These are phyloP conservation scores for Petrocephalus microphthalmus DNA, from an alignment of 2,113 vertebrate genomes.

Conservation along the genomic window DNA sequence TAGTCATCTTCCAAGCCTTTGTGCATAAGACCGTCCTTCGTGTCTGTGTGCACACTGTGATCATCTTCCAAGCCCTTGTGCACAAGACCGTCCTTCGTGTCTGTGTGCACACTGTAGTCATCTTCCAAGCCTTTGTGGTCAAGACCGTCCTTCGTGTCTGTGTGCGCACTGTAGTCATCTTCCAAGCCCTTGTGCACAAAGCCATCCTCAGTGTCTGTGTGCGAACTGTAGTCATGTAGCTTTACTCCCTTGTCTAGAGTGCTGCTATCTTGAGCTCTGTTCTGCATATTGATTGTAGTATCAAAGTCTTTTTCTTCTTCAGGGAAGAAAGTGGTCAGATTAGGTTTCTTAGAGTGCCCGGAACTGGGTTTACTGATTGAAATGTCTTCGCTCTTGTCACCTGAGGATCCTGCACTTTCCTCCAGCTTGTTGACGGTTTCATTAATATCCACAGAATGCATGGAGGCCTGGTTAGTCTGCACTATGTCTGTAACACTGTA, in stretches of 20 bases:
- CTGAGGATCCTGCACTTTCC: constrained; percentile 76
- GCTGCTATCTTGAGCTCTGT: constrained; percentile 55
- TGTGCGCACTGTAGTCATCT: no score
- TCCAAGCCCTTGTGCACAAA: constrained; percentile 64
- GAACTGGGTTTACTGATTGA: constrained; percentile 55
- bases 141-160: no score
- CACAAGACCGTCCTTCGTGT: constrained; percentile 72
- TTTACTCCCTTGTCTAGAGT: constrained; percentile 54
- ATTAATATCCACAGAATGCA: constrained; percentile 88
- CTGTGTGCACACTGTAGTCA: constrained; percentile 61
- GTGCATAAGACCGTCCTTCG: no score
- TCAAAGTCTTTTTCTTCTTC: constrained; percentile 54
- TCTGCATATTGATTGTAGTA: constrained; percentile 50
- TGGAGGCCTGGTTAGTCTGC: constrained; percentile 89
- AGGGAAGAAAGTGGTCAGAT: constrained; percentile 45
- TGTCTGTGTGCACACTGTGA: no score
- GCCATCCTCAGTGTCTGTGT: constrained; percentile 70
- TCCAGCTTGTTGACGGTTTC: constrained; percentile 87
- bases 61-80: constrained; percentile 51
- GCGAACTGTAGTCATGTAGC: constrained; percentile 60
- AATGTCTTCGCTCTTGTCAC: constrained; percentile 54
- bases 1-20: no score
- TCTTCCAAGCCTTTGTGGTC: constrained; percentile 48
- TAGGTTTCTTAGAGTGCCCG: constrained; percentile 52
- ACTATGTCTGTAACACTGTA: constrained; percentile 55